Conservation (phyloP, 2,888 invertebrate species). For the Cheilosia pagana region DNA sequence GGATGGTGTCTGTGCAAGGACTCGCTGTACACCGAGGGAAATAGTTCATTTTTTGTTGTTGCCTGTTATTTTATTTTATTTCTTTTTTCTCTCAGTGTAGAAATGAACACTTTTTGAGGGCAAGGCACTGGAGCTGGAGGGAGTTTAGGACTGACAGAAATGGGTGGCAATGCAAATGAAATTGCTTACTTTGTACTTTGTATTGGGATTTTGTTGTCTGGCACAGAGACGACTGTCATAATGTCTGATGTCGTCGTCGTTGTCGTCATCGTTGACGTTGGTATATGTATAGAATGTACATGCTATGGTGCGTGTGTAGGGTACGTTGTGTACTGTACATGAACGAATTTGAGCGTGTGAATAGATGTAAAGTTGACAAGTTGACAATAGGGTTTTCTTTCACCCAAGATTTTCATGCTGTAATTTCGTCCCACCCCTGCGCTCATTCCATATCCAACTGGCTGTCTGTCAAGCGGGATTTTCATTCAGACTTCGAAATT, state of each 20-base stretch:
- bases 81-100: constrained; percentile 41
- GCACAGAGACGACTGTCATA: constrained; percentile 74
- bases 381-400: constrained; percentile 63
- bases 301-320: constrained; percentile 19
- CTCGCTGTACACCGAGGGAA: constrained; percentile 46
- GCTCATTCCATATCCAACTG: constrained; percentile 22
- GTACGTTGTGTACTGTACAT: constrained; percentile 4
- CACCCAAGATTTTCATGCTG: constrained; percentile 31
- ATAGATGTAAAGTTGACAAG: constrained; percentile 69
- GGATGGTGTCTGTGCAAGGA: constrained; percentile 50
- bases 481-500: constrained; percentile 63
- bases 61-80: too few species aligned
- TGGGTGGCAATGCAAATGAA: constrained; percentile 74
- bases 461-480: constrained; percentile 67
- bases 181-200: constrained; percentile 75
- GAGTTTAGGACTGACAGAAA: constrained; percentile 46
- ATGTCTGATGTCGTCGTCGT: constrained; percentile 71
- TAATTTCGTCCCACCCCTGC: constrained; percentile 12
- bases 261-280: constrained; percentile 56
- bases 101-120: constrained; percentile 43
- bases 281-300: constrained; percentile 32
- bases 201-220: constrained; percentile 75
- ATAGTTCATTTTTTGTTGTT: constrained; percentile 22
- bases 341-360: constrained; percentile 50
- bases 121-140: constrained; percentile 38